phyloP scores from a whole-genome alignment of 2,888 invertebrate genomes.

The Trachelus tabidus region DNA sequence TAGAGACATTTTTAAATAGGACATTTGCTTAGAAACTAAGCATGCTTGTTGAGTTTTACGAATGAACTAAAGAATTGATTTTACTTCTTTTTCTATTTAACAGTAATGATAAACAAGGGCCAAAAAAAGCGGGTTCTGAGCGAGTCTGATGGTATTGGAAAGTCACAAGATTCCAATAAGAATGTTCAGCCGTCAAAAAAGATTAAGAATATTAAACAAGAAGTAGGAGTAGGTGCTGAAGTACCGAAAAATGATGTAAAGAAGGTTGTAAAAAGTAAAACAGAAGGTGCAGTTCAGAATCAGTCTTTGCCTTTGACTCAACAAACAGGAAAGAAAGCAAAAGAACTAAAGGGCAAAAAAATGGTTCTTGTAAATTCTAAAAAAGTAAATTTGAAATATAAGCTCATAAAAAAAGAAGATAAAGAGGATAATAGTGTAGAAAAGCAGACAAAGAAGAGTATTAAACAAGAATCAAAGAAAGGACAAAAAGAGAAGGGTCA shows the following conservation, averaged over 20 bases:
- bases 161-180: neutral
- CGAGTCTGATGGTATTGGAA: neutral
- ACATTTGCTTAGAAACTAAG: too few species aligned
- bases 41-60: too few species aligned
- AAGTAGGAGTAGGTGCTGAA: neutral
- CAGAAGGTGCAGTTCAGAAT: too few species aligned
- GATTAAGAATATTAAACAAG: neutral
- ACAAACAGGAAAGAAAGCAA: neutral
- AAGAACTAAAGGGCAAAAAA: neutral
- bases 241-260: neutral
- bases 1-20: too few species aligned
- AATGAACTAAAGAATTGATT: too few species aligned
- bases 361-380: neutral
- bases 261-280: neutral
- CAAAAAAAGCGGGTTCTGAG: neutral
- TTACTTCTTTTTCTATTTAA: too few species aligned
- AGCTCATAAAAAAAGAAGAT: neutral
- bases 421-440: slow-evolving; percentile 1
- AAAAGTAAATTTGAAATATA: neutral
- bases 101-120: neutral
- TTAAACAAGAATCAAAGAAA: slow-evolving; percentile 14
- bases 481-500: slow-evolving; percentile 20
- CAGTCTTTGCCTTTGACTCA: too few species aligned
- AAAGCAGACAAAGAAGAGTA: neutral
- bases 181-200: neutral